Evolutionary conservation across 2,113 vertebrate genomes (phyloP).

Genomic region (Gila orcuttii): DNA sequence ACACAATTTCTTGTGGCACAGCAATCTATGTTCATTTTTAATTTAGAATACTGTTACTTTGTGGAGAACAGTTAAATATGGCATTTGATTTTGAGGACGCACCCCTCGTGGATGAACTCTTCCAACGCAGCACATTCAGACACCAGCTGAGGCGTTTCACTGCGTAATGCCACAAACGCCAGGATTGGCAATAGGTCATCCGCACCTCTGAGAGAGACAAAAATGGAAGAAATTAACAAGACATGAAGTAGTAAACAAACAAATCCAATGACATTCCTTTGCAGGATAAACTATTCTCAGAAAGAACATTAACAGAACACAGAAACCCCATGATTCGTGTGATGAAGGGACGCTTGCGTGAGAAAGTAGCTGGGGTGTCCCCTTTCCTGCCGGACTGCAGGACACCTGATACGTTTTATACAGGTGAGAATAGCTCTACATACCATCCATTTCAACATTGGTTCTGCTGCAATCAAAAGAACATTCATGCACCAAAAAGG

Average conservation of each 20-base stretch:
- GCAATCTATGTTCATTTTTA: background rate
- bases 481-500: background rate
- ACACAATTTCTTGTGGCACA: background rate
- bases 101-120: constrained; percentile 97
- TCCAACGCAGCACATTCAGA: constrained; percentile 91
- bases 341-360: constrained; percentile 35
- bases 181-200: constrained; percentile 94
- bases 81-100: constrained; percentile 54
- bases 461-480: background rate
- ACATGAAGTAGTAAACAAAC: background rate
- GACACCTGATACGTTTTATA: constrained; percentile 48
- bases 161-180: constrained; percentile 88
- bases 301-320: background rate
- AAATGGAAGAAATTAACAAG: background rate
- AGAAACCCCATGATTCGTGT: background rate
- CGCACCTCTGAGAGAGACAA: constrained; percentile 79
- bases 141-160: constrained; percentile 86
- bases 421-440: constrained; percentile 19
- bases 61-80: background rate
- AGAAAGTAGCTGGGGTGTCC: constrained; percentile 49
- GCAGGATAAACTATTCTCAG: background rate
- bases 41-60: background rate
- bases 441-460: background rate
- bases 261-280: background rate
- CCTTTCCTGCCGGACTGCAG: constrained; percentile 42